Base-by-base conservation (phyloP, 2,113 vertebrate species). In the Colaptes auratus region DNA sequence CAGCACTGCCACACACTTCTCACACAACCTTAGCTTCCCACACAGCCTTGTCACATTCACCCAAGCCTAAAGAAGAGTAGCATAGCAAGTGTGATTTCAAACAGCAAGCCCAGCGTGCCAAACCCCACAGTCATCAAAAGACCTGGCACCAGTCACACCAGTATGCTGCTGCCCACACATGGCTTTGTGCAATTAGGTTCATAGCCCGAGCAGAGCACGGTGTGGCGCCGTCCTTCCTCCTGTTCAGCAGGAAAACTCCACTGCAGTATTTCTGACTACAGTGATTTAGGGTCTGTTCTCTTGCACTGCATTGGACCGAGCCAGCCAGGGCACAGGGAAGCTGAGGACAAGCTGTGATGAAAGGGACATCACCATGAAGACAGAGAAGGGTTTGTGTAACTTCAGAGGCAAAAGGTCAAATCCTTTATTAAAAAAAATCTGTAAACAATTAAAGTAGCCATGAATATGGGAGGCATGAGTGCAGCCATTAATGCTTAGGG, bases 401-500 rank as follows among this genome's bases (percentile, higher is more conserved):
- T 82, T 77, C 58, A 71, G 27, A 67, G 86, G 75, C 59, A 89
- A 82, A 86, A 89, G 93, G 86, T 94, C 93, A 88, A 78, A 96
- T 55, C 66, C 24, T 79, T 79, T 79, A 93, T 79, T 90, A 16
- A 91, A 80, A 93, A 94, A 84, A 90, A 44, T 18, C 70, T 74
- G 74, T 74, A 88, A 90, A 92, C 89, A 93, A 86, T 87, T 89
- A 85, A 87, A 87, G 88, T 63, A 80, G 73, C 74, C 77, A 80
- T 0, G 42, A 90, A 73, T 67, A 80, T 4, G 20, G 88, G 86
- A 80, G 90, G 93, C 60, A 93, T 35, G 88, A 95, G 75, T 30
- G 35, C 60, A 77, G 72, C 82, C 74, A 80, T 95, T 93, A 93
- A 91, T 95, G 95, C 82, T 92, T 82, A 80, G 93, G 36, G 66